Evolutionary conservation across 2,113 vertebrate genomes (phyloP).

Genomic region (Microtus montanus): DNA sequence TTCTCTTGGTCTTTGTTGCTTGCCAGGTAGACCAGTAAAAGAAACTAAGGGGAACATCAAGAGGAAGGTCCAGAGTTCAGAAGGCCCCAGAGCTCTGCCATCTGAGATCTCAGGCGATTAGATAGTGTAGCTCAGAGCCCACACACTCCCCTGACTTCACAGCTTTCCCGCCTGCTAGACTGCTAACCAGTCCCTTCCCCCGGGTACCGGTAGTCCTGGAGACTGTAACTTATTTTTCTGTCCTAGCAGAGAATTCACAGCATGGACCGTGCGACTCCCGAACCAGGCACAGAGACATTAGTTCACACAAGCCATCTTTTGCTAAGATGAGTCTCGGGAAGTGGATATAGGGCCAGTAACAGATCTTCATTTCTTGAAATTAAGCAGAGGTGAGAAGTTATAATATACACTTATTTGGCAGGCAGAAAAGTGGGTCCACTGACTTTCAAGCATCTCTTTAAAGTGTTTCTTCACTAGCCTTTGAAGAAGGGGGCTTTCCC

Average conservation of each 20-base stretch:
- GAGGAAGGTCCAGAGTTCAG: conserved; percentile 32
- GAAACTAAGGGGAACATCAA: background rate
- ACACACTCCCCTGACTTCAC: background rate
- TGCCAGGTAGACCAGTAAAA: background rate
- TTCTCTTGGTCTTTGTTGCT: background rate
- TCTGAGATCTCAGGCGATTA: conserved; percentile 55
- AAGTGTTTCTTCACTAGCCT: background rate
- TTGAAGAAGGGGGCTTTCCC: background rate
- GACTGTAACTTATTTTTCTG: background rate
- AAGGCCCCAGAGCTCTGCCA: background rate
- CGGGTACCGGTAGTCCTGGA: background rate
- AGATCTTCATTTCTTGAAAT: conserved; percentile 38
- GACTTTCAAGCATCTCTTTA: background rate
- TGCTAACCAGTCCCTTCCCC: background rate
- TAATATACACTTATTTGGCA: background rate
- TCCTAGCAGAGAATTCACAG: background rate
- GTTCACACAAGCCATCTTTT: background rate
- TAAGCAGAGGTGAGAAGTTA: background rate
- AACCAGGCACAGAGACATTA: background rate
- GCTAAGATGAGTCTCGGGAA: background rate
- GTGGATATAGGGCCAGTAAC: conserved; percentile 5
- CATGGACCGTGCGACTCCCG: background rate
- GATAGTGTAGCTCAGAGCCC: background rate
- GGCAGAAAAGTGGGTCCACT: background rate
- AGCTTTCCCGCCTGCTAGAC: background rate